Evolutionary conservation across 2,113 vertebrate genomes (phyloP), one percentile per base, ranked within the genome.

Genomic region (Ovibos moschatus): DNA sequence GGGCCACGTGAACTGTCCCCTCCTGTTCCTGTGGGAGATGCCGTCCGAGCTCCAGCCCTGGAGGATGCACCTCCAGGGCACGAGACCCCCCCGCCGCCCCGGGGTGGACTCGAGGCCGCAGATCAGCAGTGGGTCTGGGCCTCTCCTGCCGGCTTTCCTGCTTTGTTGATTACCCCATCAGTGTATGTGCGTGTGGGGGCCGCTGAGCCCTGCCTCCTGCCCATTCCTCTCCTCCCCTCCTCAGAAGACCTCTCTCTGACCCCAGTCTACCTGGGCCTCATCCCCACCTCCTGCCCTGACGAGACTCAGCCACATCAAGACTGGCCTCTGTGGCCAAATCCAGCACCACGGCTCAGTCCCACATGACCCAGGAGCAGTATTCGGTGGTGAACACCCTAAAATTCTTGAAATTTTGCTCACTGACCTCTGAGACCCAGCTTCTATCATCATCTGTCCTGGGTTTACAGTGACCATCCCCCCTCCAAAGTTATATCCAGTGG

Each of bases 171-270:
- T 4, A 62, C 4, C 47, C 85, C 47, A 4, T 82, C 15, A 13
- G 28, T 30, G 62, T 6, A 3, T 1, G 1, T 15, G 8, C 0
- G 36, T 13, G 76, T 30, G n/a, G 19, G 19, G 36, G 23, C 83
- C 25, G 6, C 58, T n/a, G 84, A 19, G 76, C 84, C 51, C 84
- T 2, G 0, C 6, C 57, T 50, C 27, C 60, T 13, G 95, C 62
- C 33, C 28, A 2, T 6, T 21, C 21, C 51, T 33, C 43, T 58
- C 40, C 27, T 43, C 58, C 51, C 30, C 71, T 79, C 14, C 45
- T 91, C 81, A 36, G 58, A 36, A 79, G 55, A 45, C 58, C 27
- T 30, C 33, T 50, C 51, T 71, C 27, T 25, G 60, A 43, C 7
- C 43, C 60, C 7, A n/a, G 1, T 23, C n/a, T 28, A 28, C 43